Conservation (phyloP, 2,888 invertebrate species). For the Cybosia mesomella region DNA sequence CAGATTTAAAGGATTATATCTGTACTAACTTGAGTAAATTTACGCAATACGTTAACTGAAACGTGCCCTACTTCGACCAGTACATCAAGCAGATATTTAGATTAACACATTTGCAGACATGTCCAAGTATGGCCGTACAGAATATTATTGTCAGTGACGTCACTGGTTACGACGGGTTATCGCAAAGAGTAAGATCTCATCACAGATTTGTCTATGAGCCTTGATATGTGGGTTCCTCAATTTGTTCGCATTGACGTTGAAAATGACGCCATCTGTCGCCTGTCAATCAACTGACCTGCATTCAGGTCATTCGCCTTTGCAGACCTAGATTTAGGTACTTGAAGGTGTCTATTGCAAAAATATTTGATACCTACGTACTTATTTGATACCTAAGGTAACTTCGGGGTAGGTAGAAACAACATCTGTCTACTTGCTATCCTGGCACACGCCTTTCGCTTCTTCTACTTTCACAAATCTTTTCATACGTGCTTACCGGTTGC, state of each 20-base stretch:
- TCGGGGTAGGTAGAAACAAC: too few relatives aligned
- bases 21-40: constrained; percentile 1
- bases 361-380: too few relatives aligned
- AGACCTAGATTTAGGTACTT: constrained; percentile 26
- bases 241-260: constrained; percentile 69
- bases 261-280: constrained; percentile 68
- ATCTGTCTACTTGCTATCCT: too few relatives aligned
- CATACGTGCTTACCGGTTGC: too few relatives aligned
- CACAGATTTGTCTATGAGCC: constrained; percentile 72
- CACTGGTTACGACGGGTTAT: constrained; percentile 62
- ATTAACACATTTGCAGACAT: constrained; percentile 26
- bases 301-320: constrained; percentile 69
- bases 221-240: constrained; percentile 82
- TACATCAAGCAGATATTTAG: constrained; percentile 22
- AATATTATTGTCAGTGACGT: constrained; percentile 48
- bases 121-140: constrained; percentile 32
- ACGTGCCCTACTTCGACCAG: constrained; percentile 15
- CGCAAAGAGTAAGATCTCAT: constrained; percentile 70
- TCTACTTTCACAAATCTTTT: too few relatives aligned
- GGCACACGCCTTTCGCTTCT: too few relatives aligned
- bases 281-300: constrained; percentile 79
- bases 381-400: too few relatives aligned
- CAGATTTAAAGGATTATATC: background rate
- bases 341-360: background rate
- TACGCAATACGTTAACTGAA: background rate